These are phyloP conservation scores for Ahaetulla prasina DNA, from an alignment of 2,113 vertebrate genomes.

Conservation along the genomic window DNA sequence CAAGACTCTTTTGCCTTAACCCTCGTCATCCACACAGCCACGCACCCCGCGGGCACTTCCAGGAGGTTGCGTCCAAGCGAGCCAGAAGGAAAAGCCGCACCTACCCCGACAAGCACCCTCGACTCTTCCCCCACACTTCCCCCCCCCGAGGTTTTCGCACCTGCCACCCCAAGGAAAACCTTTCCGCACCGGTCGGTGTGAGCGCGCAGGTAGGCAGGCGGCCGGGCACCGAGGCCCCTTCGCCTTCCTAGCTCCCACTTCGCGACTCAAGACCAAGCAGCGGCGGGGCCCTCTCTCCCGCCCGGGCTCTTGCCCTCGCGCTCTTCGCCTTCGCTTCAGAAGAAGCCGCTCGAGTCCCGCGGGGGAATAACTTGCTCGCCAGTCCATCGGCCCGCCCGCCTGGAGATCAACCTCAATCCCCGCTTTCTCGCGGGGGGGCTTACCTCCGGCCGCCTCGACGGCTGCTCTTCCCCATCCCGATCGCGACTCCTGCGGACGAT, in stretches of 20 bases:
- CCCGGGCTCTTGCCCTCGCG: background rate
- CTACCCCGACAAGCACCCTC: background rate
- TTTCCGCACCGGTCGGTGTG: background rate
- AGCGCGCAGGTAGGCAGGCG: too few relatives aligned
- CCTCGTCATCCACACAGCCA: background rate
- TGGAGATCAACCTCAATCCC: accelerated
- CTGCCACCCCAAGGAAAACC: background rate
- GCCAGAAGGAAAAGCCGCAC: background rate
- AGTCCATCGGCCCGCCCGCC: too few relatives aligned
- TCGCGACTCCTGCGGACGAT: background rate
- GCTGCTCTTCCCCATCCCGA: background rate
- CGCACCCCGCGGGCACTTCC: too few relatives aligned
- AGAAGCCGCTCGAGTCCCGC: background rate
- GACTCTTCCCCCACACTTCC: too few relatives aligned
- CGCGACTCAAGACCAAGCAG: background rate
- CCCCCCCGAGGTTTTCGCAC: background rate
- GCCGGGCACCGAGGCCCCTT: background rate
- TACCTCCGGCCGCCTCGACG: background rate
- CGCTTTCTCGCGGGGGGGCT: background rate
- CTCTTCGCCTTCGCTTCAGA: background rate
- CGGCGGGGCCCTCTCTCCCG: background rate
- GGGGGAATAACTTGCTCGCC: too few relatives aligned
- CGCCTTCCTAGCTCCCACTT: background rate
- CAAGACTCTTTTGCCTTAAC: background rate
- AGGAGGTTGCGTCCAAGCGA: background rate